A percentile compares a stretch with the other conserved stretches of the same genome.
These are phyloP conservation scores for Anas platyrhynchos DNA, from an alignment of 2,113 vertebrate species.

Conservation along the genomic window DNA sequence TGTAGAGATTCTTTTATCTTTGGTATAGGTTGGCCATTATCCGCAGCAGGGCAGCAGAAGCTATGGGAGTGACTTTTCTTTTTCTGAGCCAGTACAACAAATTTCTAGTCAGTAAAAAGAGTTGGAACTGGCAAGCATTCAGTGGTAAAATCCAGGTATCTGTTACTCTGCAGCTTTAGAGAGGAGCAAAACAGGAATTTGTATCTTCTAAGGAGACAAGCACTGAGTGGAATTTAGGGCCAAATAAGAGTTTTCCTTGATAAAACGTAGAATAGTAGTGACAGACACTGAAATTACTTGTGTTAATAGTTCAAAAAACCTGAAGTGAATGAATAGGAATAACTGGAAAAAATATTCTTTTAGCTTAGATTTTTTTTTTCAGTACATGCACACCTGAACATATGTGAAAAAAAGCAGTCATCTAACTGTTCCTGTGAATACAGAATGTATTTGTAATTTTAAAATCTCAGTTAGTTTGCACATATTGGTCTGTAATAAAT, in stretches of 20 bases:
- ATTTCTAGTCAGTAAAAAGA: background rate
- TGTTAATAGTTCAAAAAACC: background rate
- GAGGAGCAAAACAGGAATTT: background rate
- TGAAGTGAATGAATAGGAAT: background rate
- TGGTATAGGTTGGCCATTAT: background rate
- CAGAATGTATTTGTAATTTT: slow-evolving; percentile 21
- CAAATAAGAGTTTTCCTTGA: background rate
- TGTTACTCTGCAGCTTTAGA: background rate
- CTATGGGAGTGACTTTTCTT: slow-evolving; percentile 24
- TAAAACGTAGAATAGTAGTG: background rate
- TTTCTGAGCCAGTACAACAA: background rate
- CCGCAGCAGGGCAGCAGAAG: slow-evolving; percentile 1
- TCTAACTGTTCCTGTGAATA: background rate
- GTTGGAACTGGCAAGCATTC: background rate
- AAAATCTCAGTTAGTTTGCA: background rate
- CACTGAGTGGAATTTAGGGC: background rate
- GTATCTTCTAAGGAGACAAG: background rate
- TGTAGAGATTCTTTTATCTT: slow-evolving; percentile 25
- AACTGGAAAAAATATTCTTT: background rate
- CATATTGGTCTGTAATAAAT: slow-evolving; percentile 40
- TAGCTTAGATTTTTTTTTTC: background rate
- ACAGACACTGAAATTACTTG: background rate
- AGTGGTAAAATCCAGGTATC: background rate
- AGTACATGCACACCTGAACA: background rate
- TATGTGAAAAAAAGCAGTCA: background rate